Conservation (phyloP, 2,888 invertebrate genomes). For the Synergus japonicus region DNA sequence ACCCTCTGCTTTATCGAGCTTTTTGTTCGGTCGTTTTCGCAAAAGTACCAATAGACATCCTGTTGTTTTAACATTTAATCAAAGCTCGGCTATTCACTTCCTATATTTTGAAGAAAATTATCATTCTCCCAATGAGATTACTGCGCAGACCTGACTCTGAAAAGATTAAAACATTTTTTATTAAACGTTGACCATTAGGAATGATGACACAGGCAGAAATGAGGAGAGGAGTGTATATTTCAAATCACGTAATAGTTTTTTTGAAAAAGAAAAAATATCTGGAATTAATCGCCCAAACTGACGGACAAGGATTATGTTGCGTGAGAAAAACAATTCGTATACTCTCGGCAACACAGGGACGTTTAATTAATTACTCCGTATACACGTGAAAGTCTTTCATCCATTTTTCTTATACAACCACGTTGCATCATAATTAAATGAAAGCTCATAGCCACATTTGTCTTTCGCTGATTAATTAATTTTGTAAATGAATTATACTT, state of each 20-base stretch:
- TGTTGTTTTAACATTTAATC: conserved; percentile 17
- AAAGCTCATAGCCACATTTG: not conserved
- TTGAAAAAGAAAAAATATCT: not conserved
- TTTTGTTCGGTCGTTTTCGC: conserved; percentile 47
- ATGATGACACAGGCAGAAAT: too few relatives aligned
- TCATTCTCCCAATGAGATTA: too few relatives aligned
- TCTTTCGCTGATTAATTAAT: not conserved
- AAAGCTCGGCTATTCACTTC: not conserved
- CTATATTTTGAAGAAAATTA: not conserved
- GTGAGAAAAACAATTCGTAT: not conserved
- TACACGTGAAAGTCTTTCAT: not conserved
- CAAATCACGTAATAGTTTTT: not conserved
- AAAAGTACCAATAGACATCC: conserved; percentile 27
- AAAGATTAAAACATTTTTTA: too few relatives aligned
- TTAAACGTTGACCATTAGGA: too few relatives aligned
- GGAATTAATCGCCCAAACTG: not conserved
- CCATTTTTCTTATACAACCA: not conserved
- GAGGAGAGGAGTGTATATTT: not conserved
- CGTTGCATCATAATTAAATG: conserved; percentile 2
- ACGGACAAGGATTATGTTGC: not conserved
- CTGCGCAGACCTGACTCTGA: too few relatives aligned
- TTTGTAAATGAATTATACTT: not conserved
- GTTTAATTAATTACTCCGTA: not conserved
- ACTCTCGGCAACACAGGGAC: not conserved
- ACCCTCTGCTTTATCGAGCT: conserved; percentile 57